phyloP scores from a whole-genome alignment of 1,140 invertebrate genomes.

The Trinorchestia longiramus region DNA sequence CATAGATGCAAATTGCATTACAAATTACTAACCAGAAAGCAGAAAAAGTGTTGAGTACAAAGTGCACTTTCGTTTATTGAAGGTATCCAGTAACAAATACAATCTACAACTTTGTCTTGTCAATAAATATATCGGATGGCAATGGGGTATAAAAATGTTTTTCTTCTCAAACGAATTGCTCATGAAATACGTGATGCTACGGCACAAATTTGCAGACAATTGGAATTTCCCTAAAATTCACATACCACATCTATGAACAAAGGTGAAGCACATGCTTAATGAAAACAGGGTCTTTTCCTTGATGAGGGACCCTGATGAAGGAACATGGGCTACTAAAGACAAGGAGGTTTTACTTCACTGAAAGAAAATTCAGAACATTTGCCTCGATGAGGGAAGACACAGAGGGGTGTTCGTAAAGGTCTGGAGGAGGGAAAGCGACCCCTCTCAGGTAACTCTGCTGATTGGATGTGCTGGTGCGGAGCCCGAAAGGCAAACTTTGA shows the following conservation, averaged over 20 bases:
- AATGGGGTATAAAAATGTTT: no score
- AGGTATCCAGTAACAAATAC: no score
- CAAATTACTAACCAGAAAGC: no score
- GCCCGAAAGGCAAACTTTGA: slow-evolving; percentile 30
- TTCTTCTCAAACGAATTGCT: background rate
- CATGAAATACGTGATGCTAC: background rate
- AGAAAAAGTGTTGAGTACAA: no score
- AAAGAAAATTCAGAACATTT: background rate
- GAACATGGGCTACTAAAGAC: background rate
- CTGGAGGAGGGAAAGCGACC: background rate
- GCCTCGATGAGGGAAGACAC: slow-evolving; percentile 1
- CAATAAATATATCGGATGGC: no score
- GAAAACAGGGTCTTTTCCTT: background rate
- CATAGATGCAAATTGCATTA: no score
- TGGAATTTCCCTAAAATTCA: background rate
- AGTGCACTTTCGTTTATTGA: no score
- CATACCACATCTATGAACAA: background rate
- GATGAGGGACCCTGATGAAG: background rate
- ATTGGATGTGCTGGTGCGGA: slow-evolving; percentile 24
- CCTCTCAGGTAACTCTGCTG: slow-evolving; percentile 19
- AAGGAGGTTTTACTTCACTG: background rate
- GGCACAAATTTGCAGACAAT: background rate
- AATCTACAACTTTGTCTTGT: no score
- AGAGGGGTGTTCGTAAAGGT: slow-evolving; percentile 8
- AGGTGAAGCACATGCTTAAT: background rate